Evolutionary conservation across 2,113 vertebrate genomes (phyloP), one percentile per base, ranked within the genome.

Genomic region (Theropithecus gelada): DNA sequence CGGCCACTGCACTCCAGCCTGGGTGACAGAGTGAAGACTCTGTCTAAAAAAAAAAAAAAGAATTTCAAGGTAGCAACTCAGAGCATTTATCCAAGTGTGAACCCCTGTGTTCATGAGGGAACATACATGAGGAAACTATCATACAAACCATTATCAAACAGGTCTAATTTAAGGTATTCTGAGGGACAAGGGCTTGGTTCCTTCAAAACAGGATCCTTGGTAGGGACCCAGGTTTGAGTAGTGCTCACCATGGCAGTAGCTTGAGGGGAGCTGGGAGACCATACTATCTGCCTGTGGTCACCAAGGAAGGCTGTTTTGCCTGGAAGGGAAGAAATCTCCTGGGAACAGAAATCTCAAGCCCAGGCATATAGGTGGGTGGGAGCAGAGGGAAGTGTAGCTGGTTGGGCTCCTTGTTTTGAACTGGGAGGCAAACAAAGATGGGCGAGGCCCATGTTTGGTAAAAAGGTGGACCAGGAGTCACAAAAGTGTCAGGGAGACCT

Each of bases 391-490:
- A 22, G 23, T 17, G 57, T 32, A 75, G 18, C 23, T 75, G 14
- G 3, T 10, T 38, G n/a, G 59, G 27, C 22, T 70, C 43, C 59
- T 18, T 43, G 23, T 66, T 75, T 68, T 75, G 75, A 57, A 35
- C 20, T 27, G 32, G 20, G n/a, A 93, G 17, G 17, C 20, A 59
- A 66, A 3, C 64, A 48, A 43, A 55, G 16, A 8, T 82, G 40
- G 38, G 55, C n/a, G 13, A 57, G 52, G 18, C 13, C 32, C 12
- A 20, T 72, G n/a, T 40, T 12, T 73, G 64, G 23, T 68, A 43
- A 90, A 68, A 86, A 90, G 88, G 79, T 89, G 76, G 93, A 59
- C 14, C 40, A 52, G 48, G 72, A 88, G 48, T 40, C 32, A 55
- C 22, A 18, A 30, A 95, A 64, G 43, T 45, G 8, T 40, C 18